Base-by-base conservation (phyloP, 2,113 vertebrate genomes). In the Dolichotis patagonum region DNA sequence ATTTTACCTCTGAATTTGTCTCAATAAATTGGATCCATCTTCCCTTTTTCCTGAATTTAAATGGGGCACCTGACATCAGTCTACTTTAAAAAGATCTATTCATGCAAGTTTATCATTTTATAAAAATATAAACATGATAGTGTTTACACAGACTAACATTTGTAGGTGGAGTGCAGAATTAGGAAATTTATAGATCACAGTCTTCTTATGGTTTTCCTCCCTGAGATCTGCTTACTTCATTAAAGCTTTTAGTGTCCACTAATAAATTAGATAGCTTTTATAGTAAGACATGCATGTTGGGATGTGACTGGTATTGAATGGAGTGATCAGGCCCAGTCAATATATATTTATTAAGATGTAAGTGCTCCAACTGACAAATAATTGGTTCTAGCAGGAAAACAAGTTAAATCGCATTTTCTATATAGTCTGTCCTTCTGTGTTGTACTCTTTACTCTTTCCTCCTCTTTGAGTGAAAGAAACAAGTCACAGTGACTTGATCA, bases 311-410 rank as follows among this genome's bases (percentile, higher is more conserved):
- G 65, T 43, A 65, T 58, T 43, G 56, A 35, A 49, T 54, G 41
- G 89, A 91, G 77, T 69, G 93, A 81, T 85, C 80, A 93, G 75
- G 58, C 35, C 96, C 52, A 88, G 32, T 95, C 82, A 91, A 20
- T 94, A 85, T 56, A 86, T 62, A 24, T 96, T 95, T 93, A 94
- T 88, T 52, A 94, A 96, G 95, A 92, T 28, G 30, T 92, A 91
- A 82, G 58, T 4, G 6, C 73, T 77, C 77, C 90, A 30, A 96
- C 60, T 19, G 24, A 88, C 73, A 73, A 94, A 54, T 89, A 94
- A 92, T 95, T 94, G 88, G 88, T 46, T 97, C 63, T 63, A 82
- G 87, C 28, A 93, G 85, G 87, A 88, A 82, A 94, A 88, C 52
- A 90, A 85, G 90, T 92, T 80, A 43, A 95, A 94, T 88, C 73